Conservation (phyloP, 2,888 invertebrate species). For the Adineta ricciae region DNA sequence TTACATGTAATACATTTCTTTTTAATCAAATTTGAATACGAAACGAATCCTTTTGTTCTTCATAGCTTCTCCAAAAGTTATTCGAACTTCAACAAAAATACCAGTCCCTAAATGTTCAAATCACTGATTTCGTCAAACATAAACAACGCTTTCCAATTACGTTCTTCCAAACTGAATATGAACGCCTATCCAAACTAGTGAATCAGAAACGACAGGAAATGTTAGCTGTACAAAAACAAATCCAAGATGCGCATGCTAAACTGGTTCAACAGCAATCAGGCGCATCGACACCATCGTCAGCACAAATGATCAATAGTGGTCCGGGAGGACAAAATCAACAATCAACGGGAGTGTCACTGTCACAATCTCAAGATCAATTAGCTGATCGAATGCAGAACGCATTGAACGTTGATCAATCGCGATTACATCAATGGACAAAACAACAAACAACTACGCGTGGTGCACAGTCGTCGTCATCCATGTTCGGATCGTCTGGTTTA, state of each 20-base stretch:
- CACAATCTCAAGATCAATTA: not conserved
- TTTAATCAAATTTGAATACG: not conserved
- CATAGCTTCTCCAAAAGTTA: not conserved
- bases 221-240: conserved; percentile 16
- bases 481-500: not conserved
- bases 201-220: conserved; percentile 6
- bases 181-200: not conserved
- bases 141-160: conserved; percentile 19
- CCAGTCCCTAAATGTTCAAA: not conserved
- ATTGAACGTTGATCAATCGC: not conserved
- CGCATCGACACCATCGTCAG: not conserved
- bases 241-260: conserved; percentile 12
- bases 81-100: conserved; percentile 16
- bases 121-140: not conserved
- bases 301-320: not conserved
- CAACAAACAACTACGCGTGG: not conserved
- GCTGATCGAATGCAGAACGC: conserved; percentile 23
- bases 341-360: not conserved
- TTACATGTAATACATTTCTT: not conserved
- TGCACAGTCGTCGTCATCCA: not conserved
- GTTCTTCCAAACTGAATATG: conserved; percentile 5
- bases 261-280: not conserved
- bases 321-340: not conserved
- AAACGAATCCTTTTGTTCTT: not conserved
- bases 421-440: conserved; percentile 20